Evolutionary conservation across 2,888 invertebrate genomes (phyloP).

Genomic region (Cepaea hortensis): DNA sequence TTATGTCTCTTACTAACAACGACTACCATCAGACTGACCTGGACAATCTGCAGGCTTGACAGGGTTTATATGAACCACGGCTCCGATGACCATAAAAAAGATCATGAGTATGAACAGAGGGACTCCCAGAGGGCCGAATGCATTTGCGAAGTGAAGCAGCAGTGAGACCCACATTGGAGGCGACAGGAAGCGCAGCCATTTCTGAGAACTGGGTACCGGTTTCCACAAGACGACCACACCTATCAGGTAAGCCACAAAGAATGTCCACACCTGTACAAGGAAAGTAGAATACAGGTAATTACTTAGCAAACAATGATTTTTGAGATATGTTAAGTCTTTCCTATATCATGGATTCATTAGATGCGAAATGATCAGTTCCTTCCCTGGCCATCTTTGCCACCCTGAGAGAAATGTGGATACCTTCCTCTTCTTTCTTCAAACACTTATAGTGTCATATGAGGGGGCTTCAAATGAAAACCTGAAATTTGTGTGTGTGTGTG

Average conservation of each 20-base stretch:
- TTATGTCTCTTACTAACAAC: no score
- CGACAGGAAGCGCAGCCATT: slow-evolving; percentile 77
- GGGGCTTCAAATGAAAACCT: no score
- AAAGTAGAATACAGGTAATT: not conserved
- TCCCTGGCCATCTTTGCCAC: no score
- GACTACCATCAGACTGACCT: not conserved
- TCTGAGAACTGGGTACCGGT: slow-evolving; percentile 81
- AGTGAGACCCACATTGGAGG: slow-evolving; percentile 87
- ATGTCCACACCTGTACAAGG: slow-evolving; percentile 81
- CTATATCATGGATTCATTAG: no score
- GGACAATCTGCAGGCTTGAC: not conserved
- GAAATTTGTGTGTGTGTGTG: no score
- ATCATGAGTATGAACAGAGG: slow-evolving; percentile 84
- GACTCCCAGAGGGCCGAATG: slow-evolving; percentile 86
- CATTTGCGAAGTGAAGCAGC: slow-evolving; percentile 85
- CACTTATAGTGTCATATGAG: no score
- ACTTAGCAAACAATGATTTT: no score
- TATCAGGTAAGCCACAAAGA: slow-evolving; percentile 84
- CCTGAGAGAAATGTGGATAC: no score
- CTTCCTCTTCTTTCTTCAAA: no score
- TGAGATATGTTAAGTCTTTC: no score
- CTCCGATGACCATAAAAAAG: slow-evolving; percentile 82
- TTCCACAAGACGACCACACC: slow-evolving; percentile 86
- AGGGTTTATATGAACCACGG: slow-evolving; percentile 74
- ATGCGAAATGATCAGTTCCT: no score